phyloP scores from a whole-genome alignment of 2,888 invertebrate species.

The Agonum fuliginosum region DNA sequence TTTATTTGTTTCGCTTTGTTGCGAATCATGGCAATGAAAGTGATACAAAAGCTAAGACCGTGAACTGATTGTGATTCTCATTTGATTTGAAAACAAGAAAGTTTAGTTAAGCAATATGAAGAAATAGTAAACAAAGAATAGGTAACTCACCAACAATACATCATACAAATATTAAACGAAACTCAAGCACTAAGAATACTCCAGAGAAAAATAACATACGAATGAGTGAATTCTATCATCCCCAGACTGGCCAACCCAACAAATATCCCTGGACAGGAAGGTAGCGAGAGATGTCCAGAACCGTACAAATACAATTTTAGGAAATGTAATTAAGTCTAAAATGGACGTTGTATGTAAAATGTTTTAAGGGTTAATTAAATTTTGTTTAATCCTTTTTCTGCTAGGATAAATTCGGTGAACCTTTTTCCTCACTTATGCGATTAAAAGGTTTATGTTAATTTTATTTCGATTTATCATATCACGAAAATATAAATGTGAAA shows the following conservation, averaged over 20 bases:
- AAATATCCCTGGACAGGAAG: not conserved
- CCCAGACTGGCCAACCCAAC: not conserved
- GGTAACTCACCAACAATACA: constrained; percentile 1
- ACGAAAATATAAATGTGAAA: too few species aligned
- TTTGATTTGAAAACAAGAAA: constrained; percentile 6
- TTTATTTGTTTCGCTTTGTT: constrained; percentile 10
- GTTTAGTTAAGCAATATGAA: not conserved
- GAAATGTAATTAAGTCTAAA: not conserved
- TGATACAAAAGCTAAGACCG: constrained; percentile 23
- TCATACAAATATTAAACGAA: not conserved
- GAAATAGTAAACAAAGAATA: not conserved
- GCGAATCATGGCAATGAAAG: constrained; percentile 21
- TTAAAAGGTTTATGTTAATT: not conserved
- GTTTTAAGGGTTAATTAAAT: not conserved
- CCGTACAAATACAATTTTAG: not conserved
- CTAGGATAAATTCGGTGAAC: too few species aligned
- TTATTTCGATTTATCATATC: not conserved
- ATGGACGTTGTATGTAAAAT: not conserved
- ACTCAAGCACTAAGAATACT: not conserved
- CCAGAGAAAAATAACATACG: constrained; percentile 9
- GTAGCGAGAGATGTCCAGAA: not conserved
- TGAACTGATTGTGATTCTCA: constrained; percentile 27
- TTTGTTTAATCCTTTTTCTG: not conserved
- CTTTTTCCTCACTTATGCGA: too few species aligned
- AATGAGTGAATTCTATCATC: not conserved